Evolutionary conservation across 2,113 vertebrate species (phyloP), one percentile per base, ranked within the genome.

Genomic region (Saguinus midas): DNA sequence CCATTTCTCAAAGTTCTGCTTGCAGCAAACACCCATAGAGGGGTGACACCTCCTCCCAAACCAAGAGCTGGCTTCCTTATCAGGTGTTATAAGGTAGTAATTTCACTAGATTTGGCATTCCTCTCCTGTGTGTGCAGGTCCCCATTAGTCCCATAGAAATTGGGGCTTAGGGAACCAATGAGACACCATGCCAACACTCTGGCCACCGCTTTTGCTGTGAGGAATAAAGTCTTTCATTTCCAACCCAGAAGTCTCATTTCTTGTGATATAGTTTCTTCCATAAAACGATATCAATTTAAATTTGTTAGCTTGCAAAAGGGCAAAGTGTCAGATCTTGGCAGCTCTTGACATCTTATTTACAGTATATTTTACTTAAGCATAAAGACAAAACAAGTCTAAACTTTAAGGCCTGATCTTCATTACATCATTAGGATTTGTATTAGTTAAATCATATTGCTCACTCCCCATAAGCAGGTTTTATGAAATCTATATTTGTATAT

Each of bases 21-120:
- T 43, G 18, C 20, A 43, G 32, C 20, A 18, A 85, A 45, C 23
- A 61, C 7, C 12, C 20, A 13, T 1, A 1, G 37, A 1, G 27
- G 58, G 14, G n/a, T 1, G 50, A 10, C 32, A 23, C 18, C 37
- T 0, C 0, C 3, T 0, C 90, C 5, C 55, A 84, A n/a, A 32
- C 23, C 5, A 45, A 76, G 81, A 52, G 81, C 52, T 29, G 40
- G 23, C 21, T 27, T 20, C 18, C 6, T 58, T n/a, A 10, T 17
- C 43, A 76, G 55, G 9, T 17, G 43, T 57, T 11, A 3, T 32
- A 14, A 10, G 50, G 35, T 21, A 1, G 8, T 32, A 35, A 27
- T 43, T 23, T 27, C 23, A 50, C 17, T 25, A 11, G 5, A 25
- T 11, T 29, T 11, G 23, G 8, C 13, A 55, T 20, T 37, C 9